These are phyloP conservation scores for Platyura marginata DNA, from an alignment of 1,140 invertebrate species.

Conservation along the genomic window DNA sequence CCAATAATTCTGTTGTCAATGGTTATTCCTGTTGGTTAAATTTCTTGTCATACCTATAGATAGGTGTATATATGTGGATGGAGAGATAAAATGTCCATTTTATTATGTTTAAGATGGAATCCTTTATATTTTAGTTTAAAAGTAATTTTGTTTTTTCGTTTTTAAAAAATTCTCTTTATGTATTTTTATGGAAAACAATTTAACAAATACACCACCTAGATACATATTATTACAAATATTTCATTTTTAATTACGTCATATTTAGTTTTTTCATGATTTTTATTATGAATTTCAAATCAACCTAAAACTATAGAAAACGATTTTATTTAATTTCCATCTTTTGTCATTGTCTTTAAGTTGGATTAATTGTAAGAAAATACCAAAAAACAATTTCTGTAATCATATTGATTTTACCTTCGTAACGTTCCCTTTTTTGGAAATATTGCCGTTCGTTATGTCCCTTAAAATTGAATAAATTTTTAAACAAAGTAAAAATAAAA, in stretches of 20 bases:
- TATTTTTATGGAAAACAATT: not conserved
- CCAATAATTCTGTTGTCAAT: not conserved
- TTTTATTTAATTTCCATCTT: not conserved
- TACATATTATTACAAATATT: not conserved
- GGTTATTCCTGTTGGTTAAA: not conserved
- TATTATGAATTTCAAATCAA: not conserved
- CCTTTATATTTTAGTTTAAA: not conserved
- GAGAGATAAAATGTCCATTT: not conserved
- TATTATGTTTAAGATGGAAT: not conserved
- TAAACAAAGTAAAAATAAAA: too few relatives aligned
- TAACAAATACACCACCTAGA: not conserved
- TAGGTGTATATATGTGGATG: not conserved
- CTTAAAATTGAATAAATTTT: too few relatives aligned
- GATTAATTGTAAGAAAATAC: too few relatives aligned
- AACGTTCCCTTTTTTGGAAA: too few relatives aligned
- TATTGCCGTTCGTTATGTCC: too few relatives aligned
- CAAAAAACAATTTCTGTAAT: too few relatives aligned
- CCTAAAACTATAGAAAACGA: not conserved
- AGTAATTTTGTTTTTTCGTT: not conserved
- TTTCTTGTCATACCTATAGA: not conserved
- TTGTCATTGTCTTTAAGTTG: too few relatives aligned
- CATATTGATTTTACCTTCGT: too few relatives aligned
- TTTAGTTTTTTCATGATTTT: not conserved
- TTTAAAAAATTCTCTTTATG: not conserved
- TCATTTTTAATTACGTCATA: not conserved